These are phyloP conservation scores for Halcyon senegalensis DNA, from an alignment of 2,113 vertebrate species.

Conservation along the genomic window DNA sequence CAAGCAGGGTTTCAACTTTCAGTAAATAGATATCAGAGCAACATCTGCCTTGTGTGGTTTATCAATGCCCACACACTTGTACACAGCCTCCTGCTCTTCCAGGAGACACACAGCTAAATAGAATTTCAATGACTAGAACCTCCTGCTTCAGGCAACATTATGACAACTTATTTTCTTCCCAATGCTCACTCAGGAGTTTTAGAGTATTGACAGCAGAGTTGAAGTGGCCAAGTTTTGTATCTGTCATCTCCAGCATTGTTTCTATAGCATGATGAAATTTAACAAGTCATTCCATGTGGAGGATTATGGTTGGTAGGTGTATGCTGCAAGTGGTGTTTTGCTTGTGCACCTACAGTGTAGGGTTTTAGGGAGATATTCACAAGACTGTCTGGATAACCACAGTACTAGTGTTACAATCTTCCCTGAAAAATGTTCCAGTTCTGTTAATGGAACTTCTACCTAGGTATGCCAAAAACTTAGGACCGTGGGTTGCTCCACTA, in stretches of 20 bases:
- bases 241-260: neutral
- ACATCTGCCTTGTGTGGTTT: rapidly evolving
- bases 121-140: neutral
- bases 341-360: neutral
- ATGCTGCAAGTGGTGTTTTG: neutral
- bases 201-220: neutral
- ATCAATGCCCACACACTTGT: neutral
- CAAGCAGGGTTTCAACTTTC: neutral
- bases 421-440: neutral
- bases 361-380: neutral
- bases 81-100: neutral
- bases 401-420: neutral
- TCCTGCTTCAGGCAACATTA: neutral
- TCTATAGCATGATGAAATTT: neutral
- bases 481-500: neutral
- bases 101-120: neutral
- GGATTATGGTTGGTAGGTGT: neutral
- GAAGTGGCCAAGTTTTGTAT: neutral
- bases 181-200: neutral
- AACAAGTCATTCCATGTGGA: neutral
- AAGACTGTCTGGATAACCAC: neutral
- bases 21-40: neutral
- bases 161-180: neutral
- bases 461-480: neutral
- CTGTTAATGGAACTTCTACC: neutral